Evolutionary conservation across 2,113 vertebrate genomes (phyloP), one percentile per base, ranked within the genome.

Genomic region (Athene noctua): DNA sequence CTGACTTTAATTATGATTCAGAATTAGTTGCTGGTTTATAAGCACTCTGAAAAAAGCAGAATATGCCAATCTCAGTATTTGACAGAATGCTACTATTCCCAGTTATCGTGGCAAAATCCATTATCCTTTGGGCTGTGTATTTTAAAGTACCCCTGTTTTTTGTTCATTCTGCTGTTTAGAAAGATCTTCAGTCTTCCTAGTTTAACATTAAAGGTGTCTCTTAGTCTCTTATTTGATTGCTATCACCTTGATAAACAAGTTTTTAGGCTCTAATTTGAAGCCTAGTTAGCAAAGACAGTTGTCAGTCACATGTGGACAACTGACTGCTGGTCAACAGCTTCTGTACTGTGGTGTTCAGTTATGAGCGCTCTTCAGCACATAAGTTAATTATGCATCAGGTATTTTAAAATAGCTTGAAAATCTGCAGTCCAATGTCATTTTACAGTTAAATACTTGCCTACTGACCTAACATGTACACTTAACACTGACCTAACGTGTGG

Each of bases 11-110:
- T 95, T 92, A 89, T 51, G 12, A 80, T 77, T 94, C 54, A 62
- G 51, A 91, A 91, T 82, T 46, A 91, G 85, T 47, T 58, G 58
- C 26, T 94, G 30, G 51, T 63, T 59, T 89, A 87, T 52, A 86
- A 92, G 82, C 72, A 82, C 49, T 67, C 73, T 82, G 80, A 86
- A 91, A 94, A 88, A 93, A 71, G 25, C 25, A 59, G 65, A 94
- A 75, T 57, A 66, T 90, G 82, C 70, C 88, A 80, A 71, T 91
- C 73, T 80, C 32, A 9, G 47, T 40, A 32, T 66, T 47, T 54
- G 68, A 67, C 52, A 72, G 47, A 85, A 55, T 36, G 47, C 38
- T 67, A n/a, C 34, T 74, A 13, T 40, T 59, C 38, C n/a, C 34
- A 20, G 19, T 77, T 66, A 58, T 0, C 25, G 42, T 32, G 47